Evolutionary conservation across 1,140 invertebrate species (phyloP), one percentile per base, ranked within the genome.

Genomic region (Pteromalus puparum): DNA sequence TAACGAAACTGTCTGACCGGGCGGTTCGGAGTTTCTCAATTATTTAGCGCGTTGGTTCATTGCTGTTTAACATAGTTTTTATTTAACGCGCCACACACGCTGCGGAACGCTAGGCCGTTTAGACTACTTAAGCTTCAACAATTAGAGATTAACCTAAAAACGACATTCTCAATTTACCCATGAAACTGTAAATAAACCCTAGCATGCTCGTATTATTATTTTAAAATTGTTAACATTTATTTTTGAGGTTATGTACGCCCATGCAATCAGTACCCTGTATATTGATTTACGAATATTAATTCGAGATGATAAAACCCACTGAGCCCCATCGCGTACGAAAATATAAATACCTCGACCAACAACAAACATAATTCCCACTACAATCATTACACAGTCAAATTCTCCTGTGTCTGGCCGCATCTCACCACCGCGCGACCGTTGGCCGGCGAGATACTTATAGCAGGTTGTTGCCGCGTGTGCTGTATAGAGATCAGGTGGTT

Each of bases 401-500:
- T 61, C 48, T 18, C 48, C 18, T 1, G 13, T 53, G 18, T 53
- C 48, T 53, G 18, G 48, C 18, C 48, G n/a, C n/a, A 18, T 53
- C 48, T 53, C 38, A 61, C 18, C 0, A 48, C 13, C 46, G 3
- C 53, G 21, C 21, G 3, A 61, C 21, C 21, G 53, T 61, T 61
- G 53, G 6, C 18, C 53, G 53, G 53, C 53, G 4, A 61, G 53
- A 61, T 61, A 34, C 30, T 34, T 34, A 15, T 61, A n/a, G 46
- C 81, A 82, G 81, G 81, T 82, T 82, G 81, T 75, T 46, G 72
- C n/a, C 34, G 72, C 81, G 48, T 61, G 30, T 30, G 42, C 70
- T 30, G 0, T 26, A 48, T 4, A 7, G 53, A 13, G 73, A 82
- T 82, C 81, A 82, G 81, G 81, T 82, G 81, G 81, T 82, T 74